Base-by-base conservation (phyloP, 2,797 vertebrate species). In the Protosalanx chinensis region DNA sequence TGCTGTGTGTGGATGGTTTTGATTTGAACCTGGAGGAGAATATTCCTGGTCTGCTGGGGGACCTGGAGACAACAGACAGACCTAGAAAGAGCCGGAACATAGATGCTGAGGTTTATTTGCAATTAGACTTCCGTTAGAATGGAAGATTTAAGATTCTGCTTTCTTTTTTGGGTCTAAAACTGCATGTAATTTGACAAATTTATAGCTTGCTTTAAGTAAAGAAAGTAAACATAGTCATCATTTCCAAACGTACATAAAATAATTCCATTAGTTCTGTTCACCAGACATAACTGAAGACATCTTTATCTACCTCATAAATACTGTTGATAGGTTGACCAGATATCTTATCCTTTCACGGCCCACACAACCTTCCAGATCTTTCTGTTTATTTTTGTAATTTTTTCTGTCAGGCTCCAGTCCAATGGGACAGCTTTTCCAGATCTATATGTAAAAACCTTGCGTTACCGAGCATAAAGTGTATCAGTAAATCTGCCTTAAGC, bases 11-110 rank as follows among this genome's bases (percentile, higher is more conserved):
- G 51, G 51, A 53, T 53, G 16, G 51, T 53, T 88, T 88, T 89
- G 86, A 89, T 89, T 90, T 87, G 37, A 49, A 82, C 81, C 76
- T 85, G 18, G 76, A 64, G 35, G 71, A 57, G 33, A 82, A 7
- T 51, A 37, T 20, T 57, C 66, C 5, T 61, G 73, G 71, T 67
- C 64, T 80, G 66, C 60, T 64, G 72, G 72, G 75, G 70, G 63
- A 68, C 61, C 58, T 60, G 66, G 0, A 41, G 63, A 74, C 71
- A 79, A 74, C 64, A 74, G 73, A 71, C 68, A 57, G 30, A 51
- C 57, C 51, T 72, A 74, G 67, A n/a, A 8, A 73, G 78, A 74
- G 51, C 53, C 23, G 6, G 20, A 8, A 23, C 23, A 27, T 59
- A 8, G 20, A 59, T 23, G 23, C 20, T 16, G 16, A 16, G 18